A percentile compares a stretch with the other conserved stretches of the same genome.
Evolutionary conservation across 2,797 vertebrate genomes (phyloP).

Genomic region (Esox lucius): DNA sequence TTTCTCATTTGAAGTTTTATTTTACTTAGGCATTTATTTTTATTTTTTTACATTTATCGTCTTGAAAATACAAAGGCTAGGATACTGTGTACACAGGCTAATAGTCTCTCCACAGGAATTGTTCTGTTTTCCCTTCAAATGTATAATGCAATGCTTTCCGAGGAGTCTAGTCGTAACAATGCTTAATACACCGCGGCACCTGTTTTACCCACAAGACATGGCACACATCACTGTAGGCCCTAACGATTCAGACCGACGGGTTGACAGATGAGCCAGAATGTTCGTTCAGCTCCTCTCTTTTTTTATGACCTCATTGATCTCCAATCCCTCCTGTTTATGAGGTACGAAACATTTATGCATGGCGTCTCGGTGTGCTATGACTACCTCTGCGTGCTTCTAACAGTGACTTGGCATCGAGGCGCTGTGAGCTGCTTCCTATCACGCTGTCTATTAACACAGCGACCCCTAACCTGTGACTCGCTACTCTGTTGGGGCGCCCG

Average conservation of each 20-base stretch:
- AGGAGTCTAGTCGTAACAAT: no score
- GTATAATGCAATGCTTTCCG: no score
- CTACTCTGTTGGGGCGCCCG: slow-evolving; percentile 6
- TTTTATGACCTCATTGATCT: slow-evolving; percentile 2
- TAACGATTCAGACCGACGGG: slow-evolving; percentile 9
- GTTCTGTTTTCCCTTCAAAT: no score
- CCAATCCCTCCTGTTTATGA: slow-evolving; percentile 28
- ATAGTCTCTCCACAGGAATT: no score
- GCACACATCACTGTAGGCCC: background rate
- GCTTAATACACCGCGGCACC: no score
- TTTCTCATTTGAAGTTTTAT: no score
- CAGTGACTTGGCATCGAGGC: slow-evolving; percentile 1
- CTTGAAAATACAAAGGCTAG: no score
- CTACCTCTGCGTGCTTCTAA: slow-evolving; percentile 10
- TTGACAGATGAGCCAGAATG: slow-evolving; percentile 5
- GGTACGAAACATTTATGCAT: background rate
- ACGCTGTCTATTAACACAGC: slow-evolving; percentile 38
- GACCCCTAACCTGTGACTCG: slow-evolving; percentile 14
- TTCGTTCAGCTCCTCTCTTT: slow-evolving; percentile 16
- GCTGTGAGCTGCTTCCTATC: slow-evolving; percentile 19
- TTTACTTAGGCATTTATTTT: no score
- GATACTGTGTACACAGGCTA: no score
- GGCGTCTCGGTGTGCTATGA: slow-evolving; percentile 28
- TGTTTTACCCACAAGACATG: no score
- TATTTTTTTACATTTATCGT: no score